Evolutionary conservation across 2,113 vertebrate species (phyloP), one percentile per base, ranked within the genome.

Genomic region (Piprites chloris): DNA sequence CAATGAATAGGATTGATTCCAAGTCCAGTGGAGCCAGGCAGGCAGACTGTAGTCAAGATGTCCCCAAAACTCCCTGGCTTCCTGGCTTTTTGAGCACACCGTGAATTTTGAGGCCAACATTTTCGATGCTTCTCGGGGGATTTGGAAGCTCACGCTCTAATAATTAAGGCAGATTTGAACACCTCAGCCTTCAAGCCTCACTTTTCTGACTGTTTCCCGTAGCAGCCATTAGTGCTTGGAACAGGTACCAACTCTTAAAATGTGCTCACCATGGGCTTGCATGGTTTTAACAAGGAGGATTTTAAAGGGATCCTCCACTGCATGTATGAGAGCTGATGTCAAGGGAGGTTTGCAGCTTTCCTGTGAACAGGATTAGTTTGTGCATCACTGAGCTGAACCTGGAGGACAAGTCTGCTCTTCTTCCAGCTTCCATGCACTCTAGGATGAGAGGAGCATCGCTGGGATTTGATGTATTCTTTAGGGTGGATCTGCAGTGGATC

Each of bases 21-120:
- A 97, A 96, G 90, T 28, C 68, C 9, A 0, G 72, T 3, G 41
- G 92, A 96, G 95, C 72, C 90, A 96, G 93, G 80, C 73, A 94
- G 90, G 72, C 93, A 95, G 90, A 90, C 96, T 94, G 96, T 96
- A 96, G 95, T 73, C 84, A 93, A 85, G 95, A 90, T 90, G 94
- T 93, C 95, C 88, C 92, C 86, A 92, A 62, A 93, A 78, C 73
- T 93, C 83, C 69, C 85, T 52, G 85, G 65, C 87, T 92, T 44
- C 33, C 1, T 81, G 68, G 5, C 92, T 88, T 46, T 68, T 63
- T 85, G 83, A 95, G 69, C 68, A 62, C 50, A 13, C 66, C 1
- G 1, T 93, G 84, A 56, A 44, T 86, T 85, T 76, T 58, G 55
- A 94, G 53, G 73, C 76, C 90, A 82, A 50, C 14, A 5, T 80